Conservation (phyloP, 2,797 vertebrate genomes). For the Thalassophryne amazonica region DNA sequence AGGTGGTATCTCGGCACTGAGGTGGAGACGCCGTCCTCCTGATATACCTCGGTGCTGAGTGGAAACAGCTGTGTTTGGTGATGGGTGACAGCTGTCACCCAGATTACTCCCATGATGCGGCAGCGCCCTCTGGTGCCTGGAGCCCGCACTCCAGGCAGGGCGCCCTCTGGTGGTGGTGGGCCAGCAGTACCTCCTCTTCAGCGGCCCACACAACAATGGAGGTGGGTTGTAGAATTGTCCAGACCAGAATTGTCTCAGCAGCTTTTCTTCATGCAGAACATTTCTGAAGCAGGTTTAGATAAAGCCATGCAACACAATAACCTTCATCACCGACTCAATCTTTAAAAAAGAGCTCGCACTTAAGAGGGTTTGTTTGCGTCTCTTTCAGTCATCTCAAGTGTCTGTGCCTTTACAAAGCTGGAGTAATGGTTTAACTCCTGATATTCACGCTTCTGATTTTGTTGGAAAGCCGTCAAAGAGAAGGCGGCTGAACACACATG, state of each 20-base stretch:
- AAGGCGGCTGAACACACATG: conserved; percentile 39
- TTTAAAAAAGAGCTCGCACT: conserved; percentile 17
- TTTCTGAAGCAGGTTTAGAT: conserved; percentile 20
- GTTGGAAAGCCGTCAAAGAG: conserved; percentile 10
- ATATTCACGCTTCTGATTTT: neutral
- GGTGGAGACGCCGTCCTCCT: too few relatives aligned
- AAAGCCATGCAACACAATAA: conserved; percentile 20
- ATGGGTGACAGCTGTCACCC: too few relatives aligned
- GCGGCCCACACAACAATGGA: too few relatives aligned
- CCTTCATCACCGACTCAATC: conserved; percentile 9
- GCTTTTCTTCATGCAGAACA: conserved; percentile 18
- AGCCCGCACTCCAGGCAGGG: too few relatives aligned
- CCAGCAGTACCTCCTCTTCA: too few relatives aligned
- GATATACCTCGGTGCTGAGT: too few relatives aligned
- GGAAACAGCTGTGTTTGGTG: too few relatives aligned
- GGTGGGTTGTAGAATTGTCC: too few relatives aligned
- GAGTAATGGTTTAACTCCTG: conserved; percentile 14
- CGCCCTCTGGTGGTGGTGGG: too few relatives aligned
- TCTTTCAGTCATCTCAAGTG: conserved; percentile 9
- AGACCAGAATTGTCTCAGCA: conserved; percentile 18
- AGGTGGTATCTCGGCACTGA: too few relatives aligned
- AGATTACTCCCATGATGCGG: too few relatives aligned
- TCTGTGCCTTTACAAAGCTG: conserved; percentile 14
- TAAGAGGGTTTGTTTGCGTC: conserved; percentile 7
- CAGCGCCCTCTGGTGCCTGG: too few relatives aligned